Conservation (phyloP, 23 tunicate genomes). For the Botrylloides violaceus region DNA sequence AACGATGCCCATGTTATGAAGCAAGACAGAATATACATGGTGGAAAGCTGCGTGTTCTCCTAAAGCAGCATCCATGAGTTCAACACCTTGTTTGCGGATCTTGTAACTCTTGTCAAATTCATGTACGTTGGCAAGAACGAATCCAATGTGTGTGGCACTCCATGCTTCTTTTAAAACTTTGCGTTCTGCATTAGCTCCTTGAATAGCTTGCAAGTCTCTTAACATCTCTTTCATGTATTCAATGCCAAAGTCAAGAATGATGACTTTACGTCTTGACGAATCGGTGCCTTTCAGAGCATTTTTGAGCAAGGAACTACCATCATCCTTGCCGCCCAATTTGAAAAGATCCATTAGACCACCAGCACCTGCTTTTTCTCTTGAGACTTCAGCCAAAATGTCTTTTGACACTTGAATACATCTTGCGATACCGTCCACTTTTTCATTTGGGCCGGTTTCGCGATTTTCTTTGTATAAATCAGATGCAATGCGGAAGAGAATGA, state of each 20-base stretch:
- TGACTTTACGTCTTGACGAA: not conserved
- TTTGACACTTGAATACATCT: too few species aligned
- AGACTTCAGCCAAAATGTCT: too few species aligned
- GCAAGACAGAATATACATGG: not conserved
- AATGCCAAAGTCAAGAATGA: not conserved
- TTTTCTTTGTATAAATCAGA: too few species aligned
- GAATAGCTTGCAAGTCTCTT: not conserved
- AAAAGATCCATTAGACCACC: too few species aligned
- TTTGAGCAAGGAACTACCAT: too few species aligned
- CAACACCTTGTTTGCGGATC: not conserved
- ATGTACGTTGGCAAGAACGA: not conserved
- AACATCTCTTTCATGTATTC: conserved; percentile 5
- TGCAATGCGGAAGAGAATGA: too few species aligned
- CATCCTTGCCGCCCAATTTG: too few species aligned
- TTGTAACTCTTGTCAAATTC: not conserved
- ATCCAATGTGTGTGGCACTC: conserved; percentile 4
- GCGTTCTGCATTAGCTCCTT: not conserved
- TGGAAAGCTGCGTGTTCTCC: not conserved
- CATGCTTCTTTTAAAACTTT: not conserved
- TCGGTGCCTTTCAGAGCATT: too few species aligned
- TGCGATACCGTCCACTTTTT: too few species aligned
- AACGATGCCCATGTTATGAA: not conserved
- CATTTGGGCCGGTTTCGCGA: too few species aligned
- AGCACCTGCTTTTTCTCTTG: too few species aligned
- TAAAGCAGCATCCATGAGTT: not conserved